These are phyloP conservation scores for Odontocolon sp. DNA, from an alignment of 2,888 invertebrate genomes.

Conservation along the genomic window DNA sequence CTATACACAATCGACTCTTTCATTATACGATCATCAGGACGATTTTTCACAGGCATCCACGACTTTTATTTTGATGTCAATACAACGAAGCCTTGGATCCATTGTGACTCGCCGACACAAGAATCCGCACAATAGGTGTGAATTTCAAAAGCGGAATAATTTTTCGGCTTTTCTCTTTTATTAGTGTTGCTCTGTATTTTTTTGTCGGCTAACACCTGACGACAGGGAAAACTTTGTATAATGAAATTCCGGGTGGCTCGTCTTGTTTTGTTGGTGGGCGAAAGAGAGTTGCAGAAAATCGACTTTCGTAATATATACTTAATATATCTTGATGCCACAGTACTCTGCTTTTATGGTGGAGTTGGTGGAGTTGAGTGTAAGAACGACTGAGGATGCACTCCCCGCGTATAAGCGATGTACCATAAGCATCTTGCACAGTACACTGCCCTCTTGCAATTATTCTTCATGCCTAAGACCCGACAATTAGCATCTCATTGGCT, in stretches of 20 bases:
- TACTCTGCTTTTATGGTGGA: background rate
- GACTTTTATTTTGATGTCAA: constrained; percentile 32
- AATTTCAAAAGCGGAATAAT: background rate
- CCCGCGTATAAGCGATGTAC: background rate
- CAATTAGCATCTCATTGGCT: constrained; percentile 80
- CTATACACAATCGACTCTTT: background rate
- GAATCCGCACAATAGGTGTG: constrained; percentile 18
- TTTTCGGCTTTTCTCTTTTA: background rate
- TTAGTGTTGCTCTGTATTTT: background rate
- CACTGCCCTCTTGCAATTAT: constrained; percentile 66
- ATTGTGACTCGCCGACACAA: constrained; percentile 11
- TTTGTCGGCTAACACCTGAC: background rate
- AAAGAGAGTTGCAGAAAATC: constrained; percentile 11
- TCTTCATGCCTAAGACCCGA: constrained; percentile 73
- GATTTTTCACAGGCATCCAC: constrained; percentile 7
- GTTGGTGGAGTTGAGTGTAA: constrained; percentile 4
- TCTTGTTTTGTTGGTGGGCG: constrained; percentile 1
- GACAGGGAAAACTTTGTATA: constrained; percentile 17
- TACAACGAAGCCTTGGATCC: constrained; percentile 8
- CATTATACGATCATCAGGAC: no score
- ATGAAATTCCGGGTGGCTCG: constrained; percentile 1
- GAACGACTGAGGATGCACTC: constrained; percentile 1
- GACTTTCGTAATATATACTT: constrained; percentile 3
- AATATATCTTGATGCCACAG: background rate
- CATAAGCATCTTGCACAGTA: constrained; percentile 1